Evolutionary conservation across 2,113 vertebrate genomes (phyloP).

Genomic region (Tonatia bakeri): DNA sequence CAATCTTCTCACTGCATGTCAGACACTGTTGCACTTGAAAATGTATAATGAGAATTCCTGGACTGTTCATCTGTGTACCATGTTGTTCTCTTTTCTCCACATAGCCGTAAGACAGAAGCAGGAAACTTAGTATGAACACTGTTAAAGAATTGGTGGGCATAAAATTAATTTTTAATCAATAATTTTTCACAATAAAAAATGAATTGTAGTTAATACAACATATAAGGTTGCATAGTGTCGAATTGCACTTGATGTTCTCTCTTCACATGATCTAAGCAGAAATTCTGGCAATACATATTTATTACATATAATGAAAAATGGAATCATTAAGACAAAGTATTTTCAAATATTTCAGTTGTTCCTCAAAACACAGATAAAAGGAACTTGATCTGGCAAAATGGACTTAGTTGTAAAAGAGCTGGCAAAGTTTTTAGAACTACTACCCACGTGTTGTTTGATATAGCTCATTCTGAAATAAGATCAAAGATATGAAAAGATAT

Average conservation of each 20-base stretch:
- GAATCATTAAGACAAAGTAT: not conserved
- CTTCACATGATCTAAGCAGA: conserved; percentile 12
- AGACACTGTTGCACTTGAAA: conserved; percentile 6
- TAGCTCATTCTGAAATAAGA: conserved; percentile 42
- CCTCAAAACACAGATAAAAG: conserved; percentile 45
- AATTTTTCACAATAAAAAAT: conserved; percentile 6
- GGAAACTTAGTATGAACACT: not conserved
- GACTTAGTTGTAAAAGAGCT: conserved; percentile 14
- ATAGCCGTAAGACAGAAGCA: not conserved
- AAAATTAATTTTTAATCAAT: conserved; percentile 19
- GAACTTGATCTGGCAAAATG: conserved; percentile 30
- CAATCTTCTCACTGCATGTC: not conserved
- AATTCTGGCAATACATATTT: not conserved
- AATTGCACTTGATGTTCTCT: not conserved
- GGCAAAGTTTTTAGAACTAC: conserved; percentile 42
- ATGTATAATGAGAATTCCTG: not conserved
- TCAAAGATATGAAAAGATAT: conserved; percentile 49
- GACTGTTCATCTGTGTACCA: not conserved
- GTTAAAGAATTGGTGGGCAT: not conserved
- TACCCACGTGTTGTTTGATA: conserved; percentile 30
- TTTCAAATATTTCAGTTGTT: conserved; percentile 35
- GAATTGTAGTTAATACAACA: not conserved
- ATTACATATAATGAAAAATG: conserved; percentile 21
- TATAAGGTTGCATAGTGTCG: not conserved
- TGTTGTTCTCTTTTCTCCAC: not conserved